A percentile compares a stretch with the other conserved stretches of the same genome.
Evolutionary conservation across 2,113 vertebrate species (phyloP).

Genomic region (Perca fluviatilis): DNA sequence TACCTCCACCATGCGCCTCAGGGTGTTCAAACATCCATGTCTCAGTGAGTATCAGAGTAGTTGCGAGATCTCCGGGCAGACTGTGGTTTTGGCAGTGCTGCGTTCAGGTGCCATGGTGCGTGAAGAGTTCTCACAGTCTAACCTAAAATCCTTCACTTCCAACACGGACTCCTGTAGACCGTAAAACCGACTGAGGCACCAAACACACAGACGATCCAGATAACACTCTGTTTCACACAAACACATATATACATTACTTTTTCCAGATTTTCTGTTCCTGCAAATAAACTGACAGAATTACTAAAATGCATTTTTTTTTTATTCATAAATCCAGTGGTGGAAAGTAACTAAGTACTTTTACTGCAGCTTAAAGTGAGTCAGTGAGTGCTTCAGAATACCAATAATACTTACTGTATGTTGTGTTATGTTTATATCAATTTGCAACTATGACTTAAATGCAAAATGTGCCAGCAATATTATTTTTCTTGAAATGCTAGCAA

Average conservation of each 20-base stretch:
- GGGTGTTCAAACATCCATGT: constrained; percentile 11
- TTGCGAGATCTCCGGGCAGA: constrained; percentile 33
- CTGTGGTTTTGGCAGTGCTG: constrained; percentile 5
- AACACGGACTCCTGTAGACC: constrained; percentile 33
- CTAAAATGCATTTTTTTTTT: neutral
- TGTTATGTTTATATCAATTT: too few relatives aligned
- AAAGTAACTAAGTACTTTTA: neutral
- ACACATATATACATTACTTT: neutral
- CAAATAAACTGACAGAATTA: neutral
- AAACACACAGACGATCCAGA: constrained; percentile 35
- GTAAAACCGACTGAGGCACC: constrained; percentile 44
- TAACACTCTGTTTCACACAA: constrained; percentile 14
- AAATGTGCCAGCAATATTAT: neutral
- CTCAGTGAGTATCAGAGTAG: constrained; percentile 5
- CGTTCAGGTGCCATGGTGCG: neutral
- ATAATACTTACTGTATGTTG: too few relatives aligned
- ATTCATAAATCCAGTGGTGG: neutral
- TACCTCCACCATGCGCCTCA: neutral
- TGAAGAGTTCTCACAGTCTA: constrained; percentile 36
- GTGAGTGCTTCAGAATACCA: too few relatives aligned
- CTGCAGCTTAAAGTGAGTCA: too few relatives aligned
- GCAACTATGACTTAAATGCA: neutral
- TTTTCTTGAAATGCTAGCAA: neutral
- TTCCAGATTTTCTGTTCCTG: neutral
- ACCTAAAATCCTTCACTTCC: constrained; percentile 5